Percentiles rank a stretch among this genome's conserved stretches.
Conservation (phyloP, 2,113 vertebrate genomes). For the Anoura caudifer region DNA sequence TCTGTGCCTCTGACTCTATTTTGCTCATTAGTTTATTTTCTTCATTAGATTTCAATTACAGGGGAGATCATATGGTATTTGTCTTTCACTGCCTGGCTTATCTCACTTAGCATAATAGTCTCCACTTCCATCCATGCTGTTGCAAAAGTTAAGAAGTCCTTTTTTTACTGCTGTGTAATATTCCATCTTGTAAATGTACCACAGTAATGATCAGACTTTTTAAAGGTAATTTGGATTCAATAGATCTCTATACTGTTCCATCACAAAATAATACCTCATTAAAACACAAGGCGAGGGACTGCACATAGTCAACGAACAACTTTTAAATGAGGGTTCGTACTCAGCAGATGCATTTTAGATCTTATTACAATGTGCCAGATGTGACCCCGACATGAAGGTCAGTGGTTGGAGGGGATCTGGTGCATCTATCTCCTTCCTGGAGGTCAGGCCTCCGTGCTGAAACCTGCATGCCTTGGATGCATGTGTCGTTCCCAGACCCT, state of each 20-base stretch:
- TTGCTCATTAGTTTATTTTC: too few relatives aligned
- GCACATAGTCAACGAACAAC: background rate
- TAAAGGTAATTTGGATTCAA: background rate
- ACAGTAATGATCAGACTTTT: background rate
- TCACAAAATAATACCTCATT: background rate
- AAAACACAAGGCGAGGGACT: background rate
- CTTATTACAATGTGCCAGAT: background rate
- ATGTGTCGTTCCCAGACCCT: background rate
- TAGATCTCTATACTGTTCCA: background rate
- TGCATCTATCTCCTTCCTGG: background rate
- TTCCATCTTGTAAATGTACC: too few relatives aligned
- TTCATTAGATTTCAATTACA: too few relatives aligned
- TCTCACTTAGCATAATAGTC: too few relatives aligned
- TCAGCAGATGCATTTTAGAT: background rate
- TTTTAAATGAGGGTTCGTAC: background rate
- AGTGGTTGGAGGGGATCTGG: too few relatives aligned
- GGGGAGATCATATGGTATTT: too few relatives aligned
- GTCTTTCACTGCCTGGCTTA: too few relatives aligned
- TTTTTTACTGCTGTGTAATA: too few relatives aligned
- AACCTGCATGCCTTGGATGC: background rate
- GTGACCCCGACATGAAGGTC: too few relatives aligned
- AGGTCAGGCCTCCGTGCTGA: background rate
- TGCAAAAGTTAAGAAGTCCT: too few relatives aligned
- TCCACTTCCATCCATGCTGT: too few relatives aligned
- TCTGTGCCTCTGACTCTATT: too few relatives aligned